Evolutionary conservation across 2,888 invertebrate genomes (phyloP), one percentile per base, ranked within the genome.

Genomic region (Orthosia gracilis): DNA sequence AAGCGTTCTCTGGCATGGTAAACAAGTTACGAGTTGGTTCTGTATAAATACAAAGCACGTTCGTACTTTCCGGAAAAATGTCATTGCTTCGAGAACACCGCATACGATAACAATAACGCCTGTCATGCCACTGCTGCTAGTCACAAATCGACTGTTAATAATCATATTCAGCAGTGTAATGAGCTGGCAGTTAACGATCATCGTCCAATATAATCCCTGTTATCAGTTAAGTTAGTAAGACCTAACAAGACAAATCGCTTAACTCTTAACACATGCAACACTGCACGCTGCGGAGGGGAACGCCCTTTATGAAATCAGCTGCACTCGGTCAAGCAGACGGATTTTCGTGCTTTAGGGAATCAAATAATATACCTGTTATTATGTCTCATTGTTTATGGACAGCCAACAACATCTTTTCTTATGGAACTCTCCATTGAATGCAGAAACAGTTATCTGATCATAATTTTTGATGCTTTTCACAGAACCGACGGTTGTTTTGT

Each of bases 221-320:
- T 9, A 9, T 40, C 9, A 40, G 0, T 40, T 40, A 40, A 11
- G 4, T 49, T 18, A 50, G 21, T 11, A n/a, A 23, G 40, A 40
- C 7, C 31, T 0, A 55, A 31, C 12, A n/a, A 4, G n/a, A 26
- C 40, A 78, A 78, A 76, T 71, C 90, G 91, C 90, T 85, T 5
- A 50, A 58, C 78, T 85, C 91, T 90, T 83, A 63, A 91, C 63
- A 75, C 90, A 89, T 90, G 82, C 69, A 80, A 83, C 88, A 86
- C 81, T 83, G 84, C 88, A 88, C 86, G 89, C 87, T 84, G 80
- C 89, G 88, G 90, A 94, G 95, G 95, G 95, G 94, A 95, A 95
- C 94, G 95, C 95, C 94, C 95, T 95, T 93, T 93, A 94, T 92
- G 92, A 94, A 94, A 94, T 94, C 94, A 92, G 92, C 92, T 92